Conservation (phyloP, 2,888 invertebrate species). For the Eilema griseolum region DNA sequence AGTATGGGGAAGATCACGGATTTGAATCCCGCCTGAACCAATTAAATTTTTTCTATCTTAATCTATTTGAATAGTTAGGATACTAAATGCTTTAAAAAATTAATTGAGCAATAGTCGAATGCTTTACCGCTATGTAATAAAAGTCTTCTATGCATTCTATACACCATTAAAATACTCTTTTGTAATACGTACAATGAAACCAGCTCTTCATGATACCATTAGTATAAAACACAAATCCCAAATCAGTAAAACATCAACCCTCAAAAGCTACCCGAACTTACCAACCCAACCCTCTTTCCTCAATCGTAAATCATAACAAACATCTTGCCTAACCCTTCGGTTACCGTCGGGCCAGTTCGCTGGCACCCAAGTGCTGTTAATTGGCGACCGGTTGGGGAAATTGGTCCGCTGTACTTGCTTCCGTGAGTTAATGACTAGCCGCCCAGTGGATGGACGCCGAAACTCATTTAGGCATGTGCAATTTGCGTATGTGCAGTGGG, state of each 20-base stretch:
- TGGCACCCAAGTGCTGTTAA: constrained; percentile 80
- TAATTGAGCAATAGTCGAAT: too few species aligned
- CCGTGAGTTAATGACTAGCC: constrained; percentile 85
- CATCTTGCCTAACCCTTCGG: constrained; percentile 82
- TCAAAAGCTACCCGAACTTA: constrained; percentile 48
- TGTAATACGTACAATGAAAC: not conserved
- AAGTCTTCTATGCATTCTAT: not conserved
- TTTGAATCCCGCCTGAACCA: too few species aligned
- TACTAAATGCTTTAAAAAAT: too few species aligned
- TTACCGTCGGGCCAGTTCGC: constrained; percentile 65
- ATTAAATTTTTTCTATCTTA: too few species aligned
- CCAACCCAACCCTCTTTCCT: constrained; percentile 56
- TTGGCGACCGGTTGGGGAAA: constrained; percentile 83
- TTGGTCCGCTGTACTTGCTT: constrained; percentile 85
- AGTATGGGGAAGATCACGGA: too few species aligned
- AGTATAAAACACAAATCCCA: constrained; percentile 10
- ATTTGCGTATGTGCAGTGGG: constrained; percentile 80
- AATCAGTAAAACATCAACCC: constrained; percentile 48
- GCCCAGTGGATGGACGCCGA: constrained; percentile 82
- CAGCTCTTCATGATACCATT: not conserved
- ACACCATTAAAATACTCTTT: not conserved
- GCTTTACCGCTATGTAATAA: not conserved
- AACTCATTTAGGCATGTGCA: constrained; percentile 84
- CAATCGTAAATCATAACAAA: constrained; percentile 83
- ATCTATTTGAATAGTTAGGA: too few species aligned